Conservation (phyloP, 2,113 vertebrate species). For the Chitala chitala region DNA sequence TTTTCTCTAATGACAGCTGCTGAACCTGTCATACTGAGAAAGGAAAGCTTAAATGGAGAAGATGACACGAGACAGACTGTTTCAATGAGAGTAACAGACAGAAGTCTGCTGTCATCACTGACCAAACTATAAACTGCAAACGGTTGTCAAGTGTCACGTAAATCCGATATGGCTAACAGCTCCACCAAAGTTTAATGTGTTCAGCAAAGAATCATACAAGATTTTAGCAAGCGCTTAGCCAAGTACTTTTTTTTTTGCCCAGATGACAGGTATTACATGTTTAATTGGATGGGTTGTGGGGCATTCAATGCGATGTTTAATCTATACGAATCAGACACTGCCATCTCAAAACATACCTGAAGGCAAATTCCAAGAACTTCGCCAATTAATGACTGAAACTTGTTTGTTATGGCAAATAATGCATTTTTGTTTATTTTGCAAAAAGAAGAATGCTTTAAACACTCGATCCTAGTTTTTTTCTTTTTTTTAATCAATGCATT, state of each 20-base stretch:
- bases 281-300: slow-evolving; percentile 15
- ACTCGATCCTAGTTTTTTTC: neutral
- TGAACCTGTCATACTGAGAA: slow-evolving; percentile 47
- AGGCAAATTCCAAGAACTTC: neutral
- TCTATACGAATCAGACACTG: slow-evolving; percentile 1
- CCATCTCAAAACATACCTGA: neutral
- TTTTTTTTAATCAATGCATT: slow-evolving; percentile 1
- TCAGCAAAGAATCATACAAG: slow-evolving; percentile 4
- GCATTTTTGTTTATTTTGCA: slow-evolving; percentile 2
- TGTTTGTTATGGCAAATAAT: neutral
- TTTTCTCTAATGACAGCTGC: slow-evolving; percentile 62
- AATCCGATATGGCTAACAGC: neutral
- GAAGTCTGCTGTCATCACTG: slow-evolving; percentile 38
- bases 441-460: slow-evolving; percentile 8
- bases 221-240: neutral
- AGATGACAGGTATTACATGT: slow-evolving; percentile 15
- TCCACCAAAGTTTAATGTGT: neutral
- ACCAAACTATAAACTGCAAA: no score
- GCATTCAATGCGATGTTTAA: neutral
- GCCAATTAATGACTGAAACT: slow-evolving; percentile 5
- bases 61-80: slow-evolving; percentile 58
- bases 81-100: neutral
- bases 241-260: slow-evolving; percentile 2
- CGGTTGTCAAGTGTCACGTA: neutral
- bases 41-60: slow-evolving; percentile 48